Percentiles rank a stretch among this genome's conserved stretches.
These are phyloP conservation scores for Rhagonycha fulva DNA, from an alignment of 2,888 invertebrate genomes.

Conservation along the genomic window DNA sequence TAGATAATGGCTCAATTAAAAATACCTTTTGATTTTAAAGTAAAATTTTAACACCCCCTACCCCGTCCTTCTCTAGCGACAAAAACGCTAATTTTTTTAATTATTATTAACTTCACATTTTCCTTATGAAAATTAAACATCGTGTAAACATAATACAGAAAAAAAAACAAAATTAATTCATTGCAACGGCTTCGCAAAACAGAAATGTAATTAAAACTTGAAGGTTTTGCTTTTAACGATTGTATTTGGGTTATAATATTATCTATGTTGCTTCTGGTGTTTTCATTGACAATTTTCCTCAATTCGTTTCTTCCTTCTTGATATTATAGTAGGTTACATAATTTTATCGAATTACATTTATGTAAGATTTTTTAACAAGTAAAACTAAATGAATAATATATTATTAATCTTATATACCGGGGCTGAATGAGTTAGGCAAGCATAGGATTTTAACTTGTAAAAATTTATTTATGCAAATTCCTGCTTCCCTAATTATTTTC, in stretches of 20 bases:
- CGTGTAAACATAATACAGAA: neutral
- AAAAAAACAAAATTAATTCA: neutral
- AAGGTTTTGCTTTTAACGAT: neutral
- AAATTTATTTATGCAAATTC: no score
- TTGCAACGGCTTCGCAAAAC: neutral
- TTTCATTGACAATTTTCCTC: neutral
- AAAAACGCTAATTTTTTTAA: neutral
- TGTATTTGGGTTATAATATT: neutral
- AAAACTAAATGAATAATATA: no score
- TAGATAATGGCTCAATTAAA: constrained; percentile 7
- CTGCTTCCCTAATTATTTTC: no score
- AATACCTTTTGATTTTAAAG: constrained; percentile 19
- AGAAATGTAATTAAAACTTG: neutral
- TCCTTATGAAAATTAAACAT: neutral
- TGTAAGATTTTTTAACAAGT: no score
- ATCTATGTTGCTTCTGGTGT: neutral
- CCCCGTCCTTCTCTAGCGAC: neutral
- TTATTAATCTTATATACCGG: no score
- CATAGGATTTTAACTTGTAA: no score
- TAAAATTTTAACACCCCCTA: neutral
- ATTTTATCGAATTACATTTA: no score
- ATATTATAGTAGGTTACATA: no score
- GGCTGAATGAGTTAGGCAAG: no score
- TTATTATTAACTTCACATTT: neutral
- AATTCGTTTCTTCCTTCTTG: neutral